Percentiles rank a stretch among this genome's conserved stretches.
Conservation (phyloP, 2,113 vertebrate genomes). For the Tamias sibiricus region DNA sequence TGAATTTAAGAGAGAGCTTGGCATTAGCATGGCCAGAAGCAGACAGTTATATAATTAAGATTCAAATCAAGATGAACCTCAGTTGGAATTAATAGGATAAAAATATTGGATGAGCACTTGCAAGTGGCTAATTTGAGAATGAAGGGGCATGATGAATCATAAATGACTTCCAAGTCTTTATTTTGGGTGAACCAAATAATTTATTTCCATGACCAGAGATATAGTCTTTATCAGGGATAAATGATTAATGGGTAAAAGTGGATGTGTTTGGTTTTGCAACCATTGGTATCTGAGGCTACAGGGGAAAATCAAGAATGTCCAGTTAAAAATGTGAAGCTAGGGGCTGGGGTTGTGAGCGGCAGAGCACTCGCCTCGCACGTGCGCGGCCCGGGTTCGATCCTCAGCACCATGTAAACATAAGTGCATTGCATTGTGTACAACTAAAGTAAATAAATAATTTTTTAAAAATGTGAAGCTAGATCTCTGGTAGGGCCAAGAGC, state of each 20-base stretch:
- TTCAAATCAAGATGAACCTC: background rate
- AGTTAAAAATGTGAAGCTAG: background rate
- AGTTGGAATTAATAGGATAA: background rate
- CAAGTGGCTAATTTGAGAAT: background rate
- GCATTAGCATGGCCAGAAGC: background rate
- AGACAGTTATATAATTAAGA: background rate
- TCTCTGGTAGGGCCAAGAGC: background rate
- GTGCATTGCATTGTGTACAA: too few relatives aligned
- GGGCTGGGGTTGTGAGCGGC: too few relatives aligned
- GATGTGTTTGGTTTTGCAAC: background rate
- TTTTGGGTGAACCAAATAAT: constrained; percentile 1
- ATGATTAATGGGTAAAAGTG: background rate
- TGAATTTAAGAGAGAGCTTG: background rate
- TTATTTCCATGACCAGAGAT: background rate
- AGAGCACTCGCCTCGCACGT: too few relatives aligned
- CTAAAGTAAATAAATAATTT: too few relatives aligned
- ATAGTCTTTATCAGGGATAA: background rate
- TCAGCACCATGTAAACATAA: too few relatives aligned
- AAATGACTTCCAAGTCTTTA: background rate
- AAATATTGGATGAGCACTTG: background rate
- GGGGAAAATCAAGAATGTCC: background rate
- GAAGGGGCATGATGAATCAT: background rate
- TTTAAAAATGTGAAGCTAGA: background rate
- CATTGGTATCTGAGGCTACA: background rate
- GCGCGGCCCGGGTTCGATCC: too few relatives aligned